Base-by-base conservation (phyloP, 2,797 vertebrate species). In the Danio choprae region DNA sequence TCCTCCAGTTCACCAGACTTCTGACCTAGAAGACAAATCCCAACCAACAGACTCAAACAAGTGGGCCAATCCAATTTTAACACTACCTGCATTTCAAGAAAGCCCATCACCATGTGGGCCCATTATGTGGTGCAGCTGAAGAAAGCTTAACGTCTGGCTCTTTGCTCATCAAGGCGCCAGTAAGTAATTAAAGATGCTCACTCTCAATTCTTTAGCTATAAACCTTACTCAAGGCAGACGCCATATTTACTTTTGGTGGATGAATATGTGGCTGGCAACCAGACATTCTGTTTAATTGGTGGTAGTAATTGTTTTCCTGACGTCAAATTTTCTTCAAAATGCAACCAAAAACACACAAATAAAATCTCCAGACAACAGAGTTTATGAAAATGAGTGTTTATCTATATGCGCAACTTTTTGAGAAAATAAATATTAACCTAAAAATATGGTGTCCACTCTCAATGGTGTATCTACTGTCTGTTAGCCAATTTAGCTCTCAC, bases 41-140 rank as follows among this genome's bases (percentile, higher is more conserved):
- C 90, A 91, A 90, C 90, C 84, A 86, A 84, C 38, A 43, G 38
- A 2, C 87, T 80, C 80, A 83, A 83, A 53, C 18, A 7, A 59
- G 43, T 53, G 20, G 85, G 86, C 84, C 91, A 92, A 92, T 91
- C 91, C 91, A 89, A 91, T 93, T 91, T 87, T 87, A 90, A 85
- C 85, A 83, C 77, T 84, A 74, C 74, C 60, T 56, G 1, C 80
- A 82, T 88, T 84, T 63, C 10, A 36, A 87, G 88, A 91, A 87
- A 63, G 11, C 46, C 77, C 38, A 50, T 63, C 48, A 58, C 44
- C 64, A 74, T 74, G 77, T 75, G 75, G 69, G 60, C 43, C 44
- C 18, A 72, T 58, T 58, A 80, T 51, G 13, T 36, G 60, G 20
- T 41, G 59, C 18, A 62, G 60, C 38, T 51, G 22, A 41, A 20